Base-by-base conservation (phyloP, 2,888 invertebrate species). In the Eupithecia tripunctaria region DNA sequence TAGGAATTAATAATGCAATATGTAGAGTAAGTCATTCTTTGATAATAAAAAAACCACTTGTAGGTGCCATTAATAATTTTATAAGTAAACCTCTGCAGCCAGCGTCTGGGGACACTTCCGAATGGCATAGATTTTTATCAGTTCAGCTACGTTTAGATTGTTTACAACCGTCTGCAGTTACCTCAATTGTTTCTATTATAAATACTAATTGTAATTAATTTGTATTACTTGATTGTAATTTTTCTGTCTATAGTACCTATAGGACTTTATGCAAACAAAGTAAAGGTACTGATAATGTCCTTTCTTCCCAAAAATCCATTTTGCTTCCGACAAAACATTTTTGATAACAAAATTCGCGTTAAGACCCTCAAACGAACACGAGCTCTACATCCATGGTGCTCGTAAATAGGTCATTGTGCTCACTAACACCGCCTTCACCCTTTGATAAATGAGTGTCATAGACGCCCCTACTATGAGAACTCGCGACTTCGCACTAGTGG, bases 361-460 rank as follows among this genome's bases (percentile, higher is more conserved):
- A 25, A 56, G 25, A 56, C 56, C 56, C 56, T 51, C 21, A 5
- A 25, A 12, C 21, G 29, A 29, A 1, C 60, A 60, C 18, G 29
- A 60, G 29, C 29, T 60, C 60, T 29, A 60, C 29, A 56, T 56
- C 62, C 41, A 64, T 25, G 36, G 67, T 56, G 66, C 66, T 59
- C 62, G 62, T 41, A 63, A 47, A 43, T 68, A 62, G 68, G 68
- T 41, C 62, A 69, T 69, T 63, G 47, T 43, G 62, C 64, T 64
- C 64, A 36, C 63, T 21, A 29, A 60, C 29, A 62, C 43, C n/a
- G 59, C 38, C 60, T 68, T 62, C 64, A 66, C 70, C 70, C 43
- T 71, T 67, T 67, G 43, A 59, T 66, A 66, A 60, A 71, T 47
- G 29, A 69, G 59, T 29, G 43, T 36, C 69, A 63, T 59, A 38